A percentile compares a stretch with the other conserved stretches of the same genome.
These are phyloP conservation scores for Nomada ferruginata DNA, from an alignment of 2,888 invertebrate genomes.

Conservation along the genomic window DNA sequence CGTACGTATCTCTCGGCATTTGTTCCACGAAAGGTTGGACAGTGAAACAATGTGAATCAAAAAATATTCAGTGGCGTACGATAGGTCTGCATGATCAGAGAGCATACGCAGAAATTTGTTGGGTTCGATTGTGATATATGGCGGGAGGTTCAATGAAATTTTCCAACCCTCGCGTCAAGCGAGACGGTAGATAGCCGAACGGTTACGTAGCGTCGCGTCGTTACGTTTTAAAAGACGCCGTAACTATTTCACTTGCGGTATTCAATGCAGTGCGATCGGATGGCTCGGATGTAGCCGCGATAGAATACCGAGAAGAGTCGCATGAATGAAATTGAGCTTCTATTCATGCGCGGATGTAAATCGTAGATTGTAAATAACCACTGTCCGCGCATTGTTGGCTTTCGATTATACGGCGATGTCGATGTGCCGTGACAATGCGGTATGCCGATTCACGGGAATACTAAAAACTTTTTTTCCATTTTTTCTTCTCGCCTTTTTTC, in stretches of 20 bases:
- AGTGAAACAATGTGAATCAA: no score
- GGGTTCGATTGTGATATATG: neutral
- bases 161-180: neutral
- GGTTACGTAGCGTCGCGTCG: neutral
- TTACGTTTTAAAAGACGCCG: conserved; percentile 13
- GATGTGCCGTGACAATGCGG: conserved; percentile 33
- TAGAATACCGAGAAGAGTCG: conserved; percentile 58
- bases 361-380: conserved; percentile 75
- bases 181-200: neutral
- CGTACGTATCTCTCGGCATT: no score
- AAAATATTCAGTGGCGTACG: no score
- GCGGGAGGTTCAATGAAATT: neutral
- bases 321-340: conserved; percentile 80
- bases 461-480: neutral
- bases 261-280: conserved; percentile 44
- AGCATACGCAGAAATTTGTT: neutral
- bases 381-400: conserved; percentile 66
- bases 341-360: conserved; percentile 76
- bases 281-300: conserved; percentile 50
- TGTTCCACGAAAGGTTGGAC: no score
- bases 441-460: conserved; percentile 1
- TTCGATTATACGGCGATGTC: conserved; percentile 50
- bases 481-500: neutral
- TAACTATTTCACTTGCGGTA: conserved; percentile 49
- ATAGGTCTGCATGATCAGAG: neutral